Conservation (phyloP, 2,113 vertebrate species). For the Gobio gobio region DNA sequence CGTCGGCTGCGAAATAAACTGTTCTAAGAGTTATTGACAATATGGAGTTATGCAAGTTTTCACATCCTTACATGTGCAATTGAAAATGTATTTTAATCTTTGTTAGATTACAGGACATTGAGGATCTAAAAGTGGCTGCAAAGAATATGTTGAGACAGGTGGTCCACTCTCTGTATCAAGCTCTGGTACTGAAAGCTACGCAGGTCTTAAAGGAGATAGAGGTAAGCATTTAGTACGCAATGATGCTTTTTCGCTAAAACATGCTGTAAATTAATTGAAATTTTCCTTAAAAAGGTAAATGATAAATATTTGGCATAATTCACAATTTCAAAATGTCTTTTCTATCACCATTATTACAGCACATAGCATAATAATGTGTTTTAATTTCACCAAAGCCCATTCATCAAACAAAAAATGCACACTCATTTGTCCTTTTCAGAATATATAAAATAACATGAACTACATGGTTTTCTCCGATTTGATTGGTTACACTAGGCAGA, state of each 20-base stretch:
- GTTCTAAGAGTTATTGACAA: too few species aligned
- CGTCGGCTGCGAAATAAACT: too few species aligned
- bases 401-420: background rate
- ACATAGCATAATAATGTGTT: background rate
- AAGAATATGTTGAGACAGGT: slow-evolving; percentile 22
- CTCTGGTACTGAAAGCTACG: background rate
- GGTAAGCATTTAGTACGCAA: slow-evolving; percentile 33
- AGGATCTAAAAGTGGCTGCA: slow-evolving; percentile 5
- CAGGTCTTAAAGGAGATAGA: slow-evolving; percentile 42
- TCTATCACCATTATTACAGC: background rate
- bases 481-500: background rate
- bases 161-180: slow-evolving; percentile 3
- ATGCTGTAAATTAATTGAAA: background rate
- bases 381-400: background rate
- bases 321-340: background rate
- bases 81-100: background rate
- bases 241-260: background rate
- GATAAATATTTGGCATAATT: background rate
- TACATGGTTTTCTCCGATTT: background rate
- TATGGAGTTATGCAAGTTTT: too few species aligned
- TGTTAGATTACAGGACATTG: slow-evolving; percentile 44
- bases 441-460: background rate
- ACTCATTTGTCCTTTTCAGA: background rate
- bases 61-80: too few species aligned
- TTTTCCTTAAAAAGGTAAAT: background rate